These are phyloP conservation scores for Cinclus mexicanus DNA, from an alignment of 2,113 vertebrate species.

Conservation along the genomic window DNA sequence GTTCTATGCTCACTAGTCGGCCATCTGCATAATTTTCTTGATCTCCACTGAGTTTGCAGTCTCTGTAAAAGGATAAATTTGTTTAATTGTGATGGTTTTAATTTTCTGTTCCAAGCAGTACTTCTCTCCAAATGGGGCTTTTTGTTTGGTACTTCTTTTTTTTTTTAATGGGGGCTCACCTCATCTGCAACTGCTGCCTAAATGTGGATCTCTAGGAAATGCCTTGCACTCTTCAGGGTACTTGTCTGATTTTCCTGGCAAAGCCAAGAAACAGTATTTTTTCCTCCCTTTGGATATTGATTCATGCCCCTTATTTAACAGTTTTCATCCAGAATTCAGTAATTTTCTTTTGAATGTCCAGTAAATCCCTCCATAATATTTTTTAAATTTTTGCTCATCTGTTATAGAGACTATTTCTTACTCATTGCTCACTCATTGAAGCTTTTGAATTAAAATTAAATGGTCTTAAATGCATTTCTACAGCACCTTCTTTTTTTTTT, in stretches of 20 bases:
- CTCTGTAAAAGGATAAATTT: not conserved
- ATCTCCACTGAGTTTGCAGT: not conserved
- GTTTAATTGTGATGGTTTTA: not conserved
- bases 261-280: not conserved
- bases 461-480: not conserved
- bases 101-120: not conserved
- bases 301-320: not conserved
- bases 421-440: not conserved
- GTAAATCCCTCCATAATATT: not conserved
- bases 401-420: not conserved
- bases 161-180: accelerated
- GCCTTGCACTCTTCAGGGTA: not conserved
- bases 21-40: not conserved
- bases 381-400: not conserved
- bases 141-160: not conserved
- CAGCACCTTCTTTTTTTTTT: not conserved
- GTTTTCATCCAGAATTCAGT: not conserved
- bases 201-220: not conserved
- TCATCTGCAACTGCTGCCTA: not conserved
- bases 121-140: not conserved
- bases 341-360: not conserved
- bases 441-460: not conserved
- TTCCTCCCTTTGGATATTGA: not conserved
- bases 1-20: not conserved
- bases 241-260: not conserved